Conservation (phyloP, 2,797 vertebrate species). For the Amazonetta brasiliensis region DNA sequence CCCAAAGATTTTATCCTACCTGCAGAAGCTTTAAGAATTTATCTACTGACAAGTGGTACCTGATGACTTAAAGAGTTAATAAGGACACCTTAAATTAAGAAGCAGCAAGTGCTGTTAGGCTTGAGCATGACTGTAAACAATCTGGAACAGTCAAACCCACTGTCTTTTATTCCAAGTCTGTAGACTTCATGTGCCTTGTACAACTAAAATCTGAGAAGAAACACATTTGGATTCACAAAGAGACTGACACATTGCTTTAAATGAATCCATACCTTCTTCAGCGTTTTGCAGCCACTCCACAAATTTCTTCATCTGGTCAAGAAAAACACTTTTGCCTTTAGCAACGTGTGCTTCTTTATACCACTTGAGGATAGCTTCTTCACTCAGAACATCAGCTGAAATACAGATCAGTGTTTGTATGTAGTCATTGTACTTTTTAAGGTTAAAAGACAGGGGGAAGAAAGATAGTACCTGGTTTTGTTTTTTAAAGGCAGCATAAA, state of each 20-base stretch:
- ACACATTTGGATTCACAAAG: neutral
- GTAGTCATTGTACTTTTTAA: neutral
- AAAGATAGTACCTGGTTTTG: neutral
- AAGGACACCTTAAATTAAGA: neutral
- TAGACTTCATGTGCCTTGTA: neutral
- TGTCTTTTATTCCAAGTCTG: neutral
- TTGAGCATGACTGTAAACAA: neutral
- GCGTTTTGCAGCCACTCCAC: slow-evolving; percentile 94
- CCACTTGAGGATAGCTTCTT: slow-evolving; percentile 93
- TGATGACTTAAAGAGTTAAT: neutral
- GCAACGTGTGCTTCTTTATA: slow-evolving; percentile 90
- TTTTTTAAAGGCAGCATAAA: neutral
- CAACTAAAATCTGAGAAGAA: neutral
- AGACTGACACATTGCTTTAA: neutral
- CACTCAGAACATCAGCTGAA: slow-evolving; percentile 91
- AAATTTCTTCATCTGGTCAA: slow-evolving; percentile 95
- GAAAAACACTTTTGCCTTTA: slow-evolving; percentile 93
- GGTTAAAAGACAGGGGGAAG: neutral
- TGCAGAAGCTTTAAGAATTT: neutral
- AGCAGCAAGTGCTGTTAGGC: neutral
- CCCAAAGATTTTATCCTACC: neutral
- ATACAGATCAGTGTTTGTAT: slow-evolving; percentile 35
- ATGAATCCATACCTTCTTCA: slow-evolving; percentile 87
- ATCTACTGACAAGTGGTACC: neutral
- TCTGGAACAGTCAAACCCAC: neutral